Conservation (phyloP, 2,888 invertebrate genomes). For the Pharmacophagus antenor region DNA sequence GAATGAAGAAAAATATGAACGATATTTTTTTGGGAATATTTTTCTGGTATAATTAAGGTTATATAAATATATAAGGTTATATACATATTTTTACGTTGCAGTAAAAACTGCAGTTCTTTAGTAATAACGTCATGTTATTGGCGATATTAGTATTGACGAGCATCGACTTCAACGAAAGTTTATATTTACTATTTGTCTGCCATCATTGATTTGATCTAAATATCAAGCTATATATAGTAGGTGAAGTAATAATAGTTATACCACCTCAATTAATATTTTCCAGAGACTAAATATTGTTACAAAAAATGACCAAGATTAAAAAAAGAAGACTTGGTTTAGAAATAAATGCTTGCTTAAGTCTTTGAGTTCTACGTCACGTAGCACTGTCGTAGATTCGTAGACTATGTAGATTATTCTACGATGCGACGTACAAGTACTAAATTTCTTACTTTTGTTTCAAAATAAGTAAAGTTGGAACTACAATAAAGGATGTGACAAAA, state of each 20-base stretch:
- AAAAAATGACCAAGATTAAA: too few species aligned
- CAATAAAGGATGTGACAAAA: not conserved
- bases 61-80: too few species aligned
- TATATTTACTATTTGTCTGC: too few species aligned
- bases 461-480: too few species aligned
- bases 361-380: constrained; percentile 33
- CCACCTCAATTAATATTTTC: not conserved
- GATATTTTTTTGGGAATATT: constrained; percentile 7
- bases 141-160: not conserved
- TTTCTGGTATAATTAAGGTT: not conserved
- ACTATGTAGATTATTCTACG: constrained; percentile 11
- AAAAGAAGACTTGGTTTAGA: not conserved
- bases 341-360: not conserved
- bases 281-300: not conserved
- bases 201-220: too few species aligned
- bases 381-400: constrained; percentile 44
- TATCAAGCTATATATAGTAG: too few species aligned
- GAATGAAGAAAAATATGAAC: not conserved
- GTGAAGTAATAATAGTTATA: too few species aligned
- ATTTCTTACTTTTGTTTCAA: too few species aligned
- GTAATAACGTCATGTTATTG: too few species aligned
- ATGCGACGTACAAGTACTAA: not conserved
- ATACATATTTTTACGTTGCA: too few species aligned
- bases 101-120: too few species aligned
- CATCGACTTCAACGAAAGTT: not conserved